Percentiles rank a stretch among this genome's conserved stretches.
These are phyloP conservation scores for Calidris pugnax DNA, from an alignment of 2,113 vertebrate genomes.

Conservation along the genomic window DNA sequence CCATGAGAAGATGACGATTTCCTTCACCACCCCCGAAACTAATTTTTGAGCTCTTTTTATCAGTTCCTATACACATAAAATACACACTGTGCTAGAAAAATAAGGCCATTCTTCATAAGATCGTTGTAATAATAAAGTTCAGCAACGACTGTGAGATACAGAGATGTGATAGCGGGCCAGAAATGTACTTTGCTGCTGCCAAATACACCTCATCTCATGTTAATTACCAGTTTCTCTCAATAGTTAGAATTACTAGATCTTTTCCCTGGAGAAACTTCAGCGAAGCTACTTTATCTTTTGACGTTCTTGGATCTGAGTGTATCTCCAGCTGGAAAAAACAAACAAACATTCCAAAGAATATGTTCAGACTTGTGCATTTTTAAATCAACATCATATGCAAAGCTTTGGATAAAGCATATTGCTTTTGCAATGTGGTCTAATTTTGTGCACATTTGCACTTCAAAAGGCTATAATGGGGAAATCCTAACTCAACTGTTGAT, in stretches of 20 bases:
- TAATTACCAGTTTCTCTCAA: slow-evolving; percentile 25
- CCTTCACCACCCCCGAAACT: neutral
- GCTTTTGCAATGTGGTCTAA: neutral
- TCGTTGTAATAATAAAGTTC: neutral
- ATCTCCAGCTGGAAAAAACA: slow-evolving; percentile 29
- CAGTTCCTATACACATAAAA: neutral
- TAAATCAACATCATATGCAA: slow-evolving; percentile 46
- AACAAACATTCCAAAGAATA: slow-evolving; percentile 46
- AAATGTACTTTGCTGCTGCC: neutral
- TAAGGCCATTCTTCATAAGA: neutral
- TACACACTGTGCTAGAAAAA: neutral
- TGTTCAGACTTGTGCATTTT: slow-evolving; percentile 42
- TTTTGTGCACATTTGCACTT: slow-evolving; percentile 51
- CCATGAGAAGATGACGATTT: neutral
- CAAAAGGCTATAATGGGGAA: slow-evolving; percentile 41
- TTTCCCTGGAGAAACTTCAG: slow-evolving; percentile 23
- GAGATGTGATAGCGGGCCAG: neutral
- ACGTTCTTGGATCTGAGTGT: slow-evolving; percentile 4
- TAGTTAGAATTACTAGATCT: neutral
- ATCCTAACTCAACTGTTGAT: neutral
- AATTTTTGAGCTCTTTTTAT: neutral
- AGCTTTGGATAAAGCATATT: slow-evolving; percentile 12
- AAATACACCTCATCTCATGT: neutral
- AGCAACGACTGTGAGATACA: neutral
- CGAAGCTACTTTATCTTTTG: slow-evolving; percentile 16